Percentiles rank a stretch among this genome's conserved stretches.
Evolutionary conservation across 2,888 invertebrate genomes (phyloP).

Genomic region (Caenorhabditis panamensis): DNA sequence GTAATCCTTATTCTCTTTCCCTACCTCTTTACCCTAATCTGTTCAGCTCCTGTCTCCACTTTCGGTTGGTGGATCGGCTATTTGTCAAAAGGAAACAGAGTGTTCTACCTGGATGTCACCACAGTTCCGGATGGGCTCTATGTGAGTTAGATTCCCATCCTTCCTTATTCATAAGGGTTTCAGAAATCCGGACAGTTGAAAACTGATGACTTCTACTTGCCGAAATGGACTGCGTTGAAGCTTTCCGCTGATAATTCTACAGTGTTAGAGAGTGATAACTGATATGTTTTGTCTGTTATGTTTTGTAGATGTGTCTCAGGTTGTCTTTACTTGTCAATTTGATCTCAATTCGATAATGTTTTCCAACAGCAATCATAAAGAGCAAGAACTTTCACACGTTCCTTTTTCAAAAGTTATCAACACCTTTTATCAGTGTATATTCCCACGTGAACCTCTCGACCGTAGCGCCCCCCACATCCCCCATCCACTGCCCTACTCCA

Average conservation of each 20-base stretch:
- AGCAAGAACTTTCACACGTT: too few relatives aligned
- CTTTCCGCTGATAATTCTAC: not conserved
- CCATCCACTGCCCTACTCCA: too few relatives aligned
- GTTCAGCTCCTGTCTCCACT: constrained; percentile 17
- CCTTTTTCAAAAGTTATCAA: too few relatives aligned
- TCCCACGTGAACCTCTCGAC: too few relatives aligned
- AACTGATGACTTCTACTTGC: constrained; percentile 12
- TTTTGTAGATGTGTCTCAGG: too few relatives aligned
- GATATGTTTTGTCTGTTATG: too few relatives aligned
- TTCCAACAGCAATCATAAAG: too few relatives aligned
- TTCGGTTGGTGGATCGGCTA: constrained; percentile 39
- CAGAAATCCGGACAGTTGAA: constrained; percentile 13
- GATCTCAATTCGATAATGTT: too few relatives aligned
- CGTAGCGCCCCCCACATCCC: too few relatives aligned
- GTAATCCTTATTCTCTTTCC: not conserved
- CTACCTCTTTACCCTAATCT: not conserved
- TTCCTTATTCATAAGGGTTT: not conserved
- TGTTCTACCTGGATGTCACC: constrained; percentile 11
- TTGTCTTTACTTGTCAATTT: too few relatives aligned
- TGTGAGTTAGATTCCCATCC: not conserved
- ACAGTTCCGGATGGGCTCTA: not conserved
- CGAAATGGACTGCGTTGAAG: constrained; percentile 20
- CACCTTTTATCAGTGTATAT: too few relatives aligned
- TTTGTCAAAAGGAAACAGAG: constrained; percentile 19
- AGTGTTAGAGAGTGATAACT: constrained; percentile 1